phyloP scores from a whole-genome alignment of 2,797 vertebrate genomes.

The Channa striata region DNA sequence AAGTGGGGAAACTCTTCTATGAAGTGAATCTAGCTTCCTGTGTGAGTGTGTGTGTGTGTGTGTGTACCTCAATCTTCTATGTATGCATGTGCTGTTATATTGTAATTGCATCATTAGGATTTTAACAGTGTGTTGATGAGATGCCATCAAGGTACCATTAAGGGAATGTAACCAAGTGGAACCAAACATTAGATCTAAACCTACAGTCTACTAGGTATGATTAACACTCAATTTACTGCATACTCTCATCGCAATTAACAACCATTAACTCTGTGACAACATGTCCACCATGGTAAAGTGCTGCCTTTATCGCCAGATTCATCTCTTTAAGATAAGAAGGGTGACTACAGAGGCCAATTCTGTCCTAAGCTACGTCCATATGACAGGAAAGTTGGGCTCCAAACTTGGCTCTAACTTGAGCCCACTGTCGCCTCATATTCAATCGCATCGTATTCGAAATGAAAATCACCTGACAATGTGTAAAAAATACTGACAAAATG shows the following conservation, averaged over 20 bases:
- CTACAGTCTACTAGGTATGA: conserved; percentile 37
- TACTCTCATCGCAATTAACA: conserved; percentile 39
- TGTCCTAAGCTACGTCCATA: background rate
- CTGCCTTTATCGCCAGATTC: background rate
- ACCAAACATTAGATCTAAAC: conserved; percentile 48
- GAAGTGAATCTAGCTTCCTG: background rate
- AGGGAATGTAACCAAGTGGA: conserved; percentile 50
- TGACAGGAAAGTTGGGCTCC: background rate
- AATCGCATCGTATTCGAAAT: too few species aligned
- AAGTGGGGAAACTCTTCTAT: background rate
- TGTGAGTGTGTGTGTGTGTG: conserved; percentile 7
- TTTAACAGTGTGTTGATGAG: conserved; percentile 27
- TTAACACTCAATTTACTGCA: conserved; percentile 45
- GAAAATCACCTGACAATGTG: conserved; percentile 5
- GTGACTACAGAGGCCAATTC: conserved; percentile 1
- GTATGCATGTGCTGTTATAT: conserved; percentile 12
- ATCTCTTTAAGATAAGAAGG: background rate
- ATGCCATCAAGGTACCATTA: conserved; percentile 47
- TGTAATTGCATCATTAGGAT: conserved; percentile 31
- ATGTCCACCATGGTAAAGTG: conserved; percentile 22
- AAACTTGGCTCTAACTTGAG: background rate
- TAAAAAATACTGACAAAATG: conserved; percentile 26
- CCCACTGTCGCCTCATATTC: too few species aligned
- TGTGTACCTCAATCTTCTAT: background rate
- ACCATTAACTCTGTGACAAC: conserved; percentile 24